phyloP scores from a whole-genome alignment of 2,888 invertebrate genomes.

The Aporophyla lueneburgensis region DNA sequence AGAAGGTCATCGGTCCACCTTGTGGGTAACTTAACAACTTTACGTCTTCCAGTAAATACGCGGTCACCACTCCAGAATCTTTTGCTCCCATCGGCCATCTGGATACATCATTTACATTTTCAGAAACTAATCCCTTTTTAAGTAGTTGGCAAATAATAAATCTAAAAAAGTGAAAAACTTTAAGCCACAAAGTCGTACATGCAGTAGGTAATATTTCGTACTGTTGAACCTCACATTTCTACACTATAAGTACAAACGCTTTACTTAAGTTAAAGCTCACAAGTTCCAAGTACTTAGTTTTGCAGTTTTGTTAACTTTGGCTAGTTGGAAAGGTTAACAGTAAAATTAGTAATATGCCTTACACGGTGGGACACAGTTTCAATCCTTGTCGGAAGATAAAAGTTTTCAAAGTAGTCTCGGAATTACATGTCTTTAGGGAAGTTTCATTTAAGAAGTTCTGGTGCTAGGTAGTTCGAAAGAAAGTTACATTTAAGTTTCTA shows the following conservation, averaged over 20 bases:
- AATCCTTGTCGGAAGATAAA: conserved; percentile 37
- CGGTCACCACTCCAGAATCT: no score
- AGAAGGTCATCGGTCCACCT: no score
- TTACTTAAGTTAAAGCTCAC: conserved; percentile 21
- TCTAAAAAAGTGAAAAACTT: not conserved
- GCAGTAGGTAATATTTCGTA: not conserved
- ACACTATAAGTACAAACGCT: conserved; percentile 11
- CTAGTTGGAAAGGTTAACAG: conserved; percentile 36
- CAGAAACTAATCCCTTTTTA: not conserved
- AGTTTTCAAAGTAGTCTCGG: conserved; percentile 25
- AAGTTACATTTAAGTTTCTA: conserved; percentile 3
- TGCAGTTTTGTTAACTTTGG: conserved; percentile 35
- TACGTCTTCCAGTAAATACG: no score
- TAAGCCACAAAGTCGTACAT: not conserved
- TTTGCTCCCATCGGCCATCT: no score
- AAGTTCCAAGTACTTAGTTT: conserved; percentile 23
- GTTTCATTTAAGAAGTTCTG: conserved; percentile 31
- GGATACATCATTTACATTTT: not conserved
- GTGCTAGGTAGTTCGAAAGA: conserved; percentile 20
- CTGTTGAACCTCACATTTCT: not conserved
- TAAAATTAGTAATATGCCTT: conserved; percentile 46
- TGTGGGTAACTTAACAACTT: no score
- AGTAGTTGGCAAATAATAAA: no score
- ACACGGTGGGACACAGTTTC: conserved; percentile 17
- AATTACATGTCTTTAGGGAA: conserved; percentile 33